These are phyloP conservation scores for Pampusana beccarii DNA, from an alignment of 2,113 vertebrate species.

Conservation along the genomic window DNA sequence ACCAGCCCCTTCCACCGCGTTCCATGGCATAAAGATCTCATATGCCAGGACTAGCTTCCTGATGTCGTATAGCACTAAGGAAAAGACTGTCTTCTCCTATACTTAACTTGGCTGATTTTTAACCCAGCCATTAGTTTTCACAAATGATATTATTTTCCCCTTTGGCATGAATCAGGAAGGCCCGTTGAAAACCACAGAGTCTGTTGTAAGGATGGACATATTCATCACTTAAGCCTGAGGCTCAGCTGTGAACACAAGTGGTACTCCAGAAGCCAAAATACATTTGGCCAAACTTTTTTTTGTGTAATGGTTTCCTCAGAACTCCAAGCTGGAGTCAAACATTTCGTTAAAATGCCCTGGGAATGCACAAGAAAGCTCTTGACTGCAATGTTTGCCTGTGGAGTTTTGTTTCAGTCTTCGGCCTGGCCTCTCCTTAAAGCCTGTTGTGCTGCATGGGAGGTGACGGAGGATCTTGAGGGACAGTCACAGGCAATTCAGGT, in stretches of 20 bases:
- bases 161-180: slow-evolving; percentile 5
- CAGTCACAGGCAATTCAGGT: not conserved
- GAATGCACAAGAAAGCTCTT: not conserved
- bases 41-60: not conserved
- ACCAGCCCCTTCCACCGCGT: not conserved
- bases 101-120: slow-evolving; percentile 3
- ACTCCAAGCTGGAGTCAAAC: not conserved
- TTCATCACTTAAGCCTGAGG: not conserved
- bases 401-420: slow-evolving; percentile 8
- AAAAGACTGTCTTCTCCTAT: not conserved
- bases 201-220: not conserved
- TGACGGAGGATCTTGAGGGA: not conserved
- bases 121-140: not conserved
- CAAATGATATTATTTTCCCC: not conserved
- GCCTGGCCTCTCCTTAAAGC: slow-evolving; percentile 9
- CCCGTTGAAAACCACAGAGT: slow-evolving; percentile 19
- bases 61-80: not conserved
- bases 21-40: not conserved
- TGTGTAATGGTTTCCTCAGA: slow-evolving; percentile 23
- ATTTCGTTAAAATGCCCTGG: slow-evolving; percentile 9
- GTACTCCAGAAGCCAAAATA: slow-evolving; percentile 11
- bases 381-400: not conserved
- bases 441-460: slow-evolving; percentile 8
- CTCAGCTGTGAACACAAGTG: slow-evolving; percentile 18
- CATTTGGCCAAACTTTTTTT: slow-evolving; percentile 17